Base-by-base conservation (phyloP, 2,113 vertebrate genomes). In the Menidia beryllina region DNA sequence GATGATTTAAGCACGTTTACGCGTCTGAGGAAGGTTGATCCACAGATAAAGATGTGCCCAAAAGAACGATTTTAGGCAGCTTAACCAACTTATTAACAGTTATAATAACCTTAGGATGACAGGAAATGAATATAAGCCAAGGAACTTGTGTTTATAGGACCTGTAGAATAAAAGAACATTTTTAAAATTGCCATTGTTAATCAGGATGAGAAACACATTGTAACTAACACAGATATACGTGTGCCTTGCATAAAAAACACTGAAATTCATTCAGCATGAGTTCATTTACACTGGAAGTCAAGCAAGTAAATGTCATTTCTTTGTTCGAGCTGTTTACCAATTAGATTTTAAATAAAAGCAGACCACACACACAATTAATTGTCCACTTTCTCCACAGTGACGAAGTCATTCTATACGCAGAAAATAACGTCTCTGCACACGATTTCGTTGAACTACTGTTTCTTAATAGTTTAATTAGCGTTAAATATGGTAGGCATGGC, bases 381-480 rank as follows among this genome's bases (percentile, higher is more conserved):
- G 13, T 5, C 13, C 14, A 43, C n/a, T 45, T 45, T n/a, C 17
- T n/a, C 17, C 17, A 19, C 2, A 34, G 0, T 45, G 6, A 45
- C n/a, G 17, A 3, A 45, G 6, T 17, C 3, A 9, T 38, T 21
- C 17, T 60, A n/a, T 62, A 67, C 6, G 24, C 23, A 45, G 0
- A 49, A 26, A 26, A 58, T 34, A 1, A 5, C 2, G 13, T 72
- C 56, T 48, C 20, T 30, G 13, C 39, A 59, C 36, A 2, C n/a
- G 48, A 45, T 21, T 55, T 49, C 17, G 24, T 7, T 48, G 49
- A 63, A 74, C 79, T 10, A 54, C 2, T 43, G 51, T 54, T 83
- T 81, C 49, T 48, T 64, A 75, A 77, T 66, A 76, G 72, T 82
- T 77, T 69, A 77, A 87, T 88, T 83, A 56, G 57, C 21, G 50